Base-by-base conservation (phyloP, 2,113 vertebrate genomes). In the Vimba vimba region DNA sequence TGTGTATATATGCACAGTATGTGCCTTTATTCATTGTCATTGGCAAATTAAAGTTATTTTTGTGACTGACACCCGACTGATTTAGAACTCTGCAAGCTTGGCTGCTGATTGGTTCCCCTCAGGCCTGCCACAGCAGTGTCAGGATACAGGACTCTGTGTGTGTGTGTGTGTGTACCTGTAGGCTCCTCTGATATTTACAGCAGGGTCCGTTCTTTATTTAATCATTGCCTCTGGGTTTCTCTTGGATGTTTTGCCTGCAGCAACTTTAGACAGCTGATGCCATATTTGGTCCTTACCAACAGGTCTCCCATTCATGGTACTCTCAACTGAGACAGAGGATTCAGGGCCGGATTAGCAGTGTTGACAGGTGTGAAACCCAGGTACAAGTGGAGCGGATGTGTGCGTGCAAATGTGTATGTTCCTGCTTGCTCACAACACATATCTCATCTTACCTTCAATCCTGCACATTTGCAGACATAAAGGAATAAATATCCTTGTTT, bases 191-290 rank as follows among this genome's bases (percentile, higher is more conserved):
- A 83, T 83, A 83, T 83, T 83, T 85, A 84, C 64, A 86, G 84
- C 83, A 71, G 57, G 47, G 84, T 86, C 84, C 84, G 33, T 85
- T 82, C 71, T 86, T 89, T 85, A 90, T 90, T 90, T 87, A 82
- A 87, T 89, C 86, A 39, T 81, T n/a, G 73, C 71, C 73, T 45
- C 36, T 78, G 36, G 79, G 69, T 87, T 80, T 79, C 84, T 47
- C 74, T 88, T 64, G 81, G 85, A 84, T 82, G 55, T 73, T 83
- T 84, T 84, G 85, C 69, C 85, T 89, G 77, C 78, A 77, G 87
- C 78, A 82, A 50, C 60, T 71, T 60, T 47, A 74, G 68, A 80
- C 68, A 80, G 73, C 79, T 85, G 79, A 82, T 78, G 83, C 80
- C 77, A 71, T 90, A 86, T 88, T 78, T 47, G 83, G 62, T 79